phyloP scores from a whole-genome alignment of 2,797 vertebrate species.

The Lacerta bilineata region DNA sequence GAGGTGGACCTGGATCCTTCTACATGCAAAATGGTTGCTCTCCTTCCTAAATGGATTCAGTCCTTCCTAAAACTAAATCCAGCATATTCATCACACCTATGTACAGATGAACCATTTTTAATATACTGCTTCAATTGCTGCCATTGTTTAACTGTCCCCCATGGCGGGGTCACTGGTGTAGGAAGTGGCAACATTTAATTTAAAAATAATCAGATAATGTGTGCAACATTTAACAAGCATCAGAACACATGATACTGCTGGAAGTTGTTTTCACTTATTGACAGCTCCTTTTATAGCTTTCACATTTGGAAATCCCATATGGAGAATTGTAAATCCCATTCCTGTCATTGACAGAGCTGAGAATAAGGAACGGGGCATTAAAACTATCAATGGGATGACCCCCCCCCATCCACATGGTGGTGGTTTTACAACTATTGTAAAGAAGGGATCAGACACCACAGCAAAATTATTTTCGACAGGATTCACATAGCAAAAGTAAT shows the following conservation, averaged over 20 bases:
- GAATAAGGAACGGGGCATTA: not conserved
- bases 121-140: not conserved
- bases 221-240: not conserved
- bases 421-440: not conserved
- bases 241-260: not conserved
- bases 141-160: no score
- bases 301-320: not conserved
- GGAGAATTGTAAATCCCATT: not conserved
- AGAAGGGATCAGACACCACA: not conserved
- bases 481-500: not conserved
- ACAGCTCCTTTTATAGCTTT: not conserved
- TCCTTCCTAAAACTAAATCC: constrained; percentile 46
- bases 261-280: not conserved
- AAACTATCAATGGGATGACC: not conserved
- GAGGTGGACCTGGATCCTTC: no score
- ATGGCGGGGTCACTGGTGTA: not conserved
- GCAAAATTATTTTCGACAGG: not conserved
- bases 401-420: not conserved
- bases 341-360: not conserved
- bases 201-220: not conserved
- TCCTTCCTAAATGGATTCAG: not conserved
- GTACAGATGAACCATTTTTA: not conserved
- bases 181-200: not conserved
- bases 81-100: not conserved
- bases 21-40: not conserved